Evolutionary conservation across 1,140 invertebrate species (phyloP).

Genomic region (Cyclargus thomasi): DNA sequence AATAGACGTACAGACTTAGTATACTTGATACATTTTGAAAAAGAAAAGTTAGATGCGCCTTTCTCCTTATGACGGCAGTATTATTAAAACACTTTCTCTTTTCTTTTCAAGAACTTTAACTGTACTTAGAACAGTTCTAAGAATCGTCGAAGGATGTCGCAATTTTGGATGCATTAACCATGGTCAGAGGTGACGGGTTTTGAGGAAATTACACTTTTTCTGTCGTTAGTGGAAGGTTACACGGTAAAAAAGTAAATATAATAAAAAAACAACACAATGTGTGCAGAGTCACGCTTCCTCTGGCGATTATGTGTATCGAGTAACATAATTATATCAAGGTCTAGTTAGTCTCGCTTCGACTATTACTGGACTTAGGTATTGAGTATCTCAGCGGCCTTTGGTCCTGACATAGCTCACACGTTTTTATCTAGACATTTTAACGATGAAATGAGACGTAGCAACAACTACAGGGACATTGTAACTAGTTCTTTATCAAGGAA

Average conservation of each 20-base stretch:
- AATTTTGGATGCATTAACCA: not conserved
- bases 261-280: not conserved
- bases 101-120: not conserved
- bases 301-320: not conserved
- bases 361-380: not conserved
- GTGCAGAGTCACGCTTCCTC: slow-evolving; percentile 11
- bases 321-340: slow-evolving; percentile 9
- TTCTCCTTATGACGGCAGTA: no score
- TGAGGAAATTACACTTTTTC: slow-evolving; percentile 6
- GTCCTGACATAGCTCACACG: not conserved
- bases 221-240: slow-evolving; percentile 2
- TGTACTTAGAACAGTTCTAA: no score
- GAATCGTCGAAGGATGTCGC: not conserved
- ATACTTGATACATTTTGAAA: no score
- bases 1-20: no score
- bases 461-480: no score
- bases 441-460: no score
- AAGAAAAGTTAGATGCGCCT: no score
- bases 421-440: not conserved
- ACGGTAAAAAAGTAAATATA: not conserved
- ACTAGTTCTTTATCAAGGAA: no score
- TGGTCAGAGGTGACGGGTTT: not conserved
- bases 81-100: no score
- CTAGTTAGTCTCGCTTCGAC: not conserved
- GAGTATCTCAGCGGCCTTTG: not conserved